A percentile compares a stretch with the other conserved stretches of the same genome.
Conservation (phyloP, 2,797 vertebrate genomes). For the Silurus lanzhouensis region DNA sequence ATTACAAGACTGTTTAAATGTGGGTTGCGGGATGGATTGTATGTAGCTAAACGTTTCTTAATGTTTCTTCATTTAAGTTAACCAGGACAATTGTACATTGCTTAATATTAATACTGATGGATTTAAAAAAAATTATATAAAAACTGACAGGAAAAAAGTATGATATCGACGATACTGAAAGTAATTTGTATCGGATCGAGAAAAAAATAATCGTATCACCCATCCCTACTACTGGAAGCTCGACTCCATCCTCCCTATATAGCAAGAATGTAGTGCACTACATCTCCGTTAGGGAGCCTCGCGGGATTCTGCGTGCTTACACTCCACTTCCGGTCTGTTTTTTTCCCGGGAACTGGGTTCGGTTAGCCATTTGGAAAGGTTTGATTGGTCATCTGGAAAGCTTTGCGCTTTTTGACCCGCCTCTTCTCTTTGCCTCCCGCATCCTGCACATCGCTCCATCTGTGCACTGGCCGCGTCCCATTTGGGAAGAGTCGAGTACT, state of each 20-base stretch:
- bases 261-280: neutral
- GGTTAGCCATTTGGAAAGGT: slow-evolving; percentile 59
- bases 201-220: too few species aligned
- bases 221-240: too few species aligned
- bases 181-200: too few species aligned
- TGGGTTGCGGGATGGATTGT: too few species aligned
- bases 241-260: neutral
- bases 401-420: slow-evolving; percentile 1
- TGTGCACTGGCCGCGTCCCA: slow-evolving; percentile 20
- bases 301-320: neutral
- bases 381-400: slow-evolving; percentile 29
- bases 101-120: too few species aligned
- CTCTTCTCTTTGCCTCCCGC: neutral
- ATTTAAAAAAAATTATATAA: too few species aligned
- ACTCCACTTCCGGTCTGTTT: neutral
- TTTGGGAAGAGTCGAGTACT: neutral
- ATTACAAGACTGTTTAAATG: too few species aligned
- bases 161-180: too few species aligned
- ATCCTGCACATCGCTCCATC: neutral
- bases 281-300: neutral
- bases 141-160: too few species aligned
- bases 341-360: slow-evolving; percentile 22
- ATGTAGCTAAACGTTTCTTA: too few species aligned
- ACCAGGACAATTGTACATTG: too few species aligned
- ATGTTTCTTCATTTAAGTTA: too few species aligned